phyloP scores from a whole-genome alignment of 2,888 invertebrate genomes.

The Erannis defoliaria region DNA sequence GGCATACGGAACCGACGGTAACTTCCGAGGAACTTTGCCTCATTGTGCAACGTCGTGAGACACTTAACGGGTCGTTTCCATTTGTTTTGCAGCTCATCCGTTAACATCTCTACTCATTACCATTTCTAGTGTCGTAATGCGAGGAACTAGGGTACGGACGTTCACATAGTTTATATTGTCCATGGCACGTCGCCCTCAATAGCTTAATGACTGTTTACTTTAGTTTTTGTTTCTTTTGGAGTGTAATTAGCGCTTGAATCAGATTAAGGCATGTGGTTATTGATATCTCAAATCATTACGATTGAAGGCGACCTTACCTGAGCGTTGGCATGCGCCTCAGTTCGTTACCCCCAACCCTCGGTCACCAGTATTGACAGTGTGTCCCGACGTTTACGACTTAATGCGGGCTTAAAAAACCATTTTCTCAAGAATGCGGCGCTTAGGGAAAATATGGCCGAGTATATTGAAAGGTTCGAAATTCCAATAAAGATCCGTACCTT shows the following conservation, averaged over 20 bases:
- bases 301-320: slow-evolving; percentile 58
- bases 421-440: slow-evolving; percentile 43
- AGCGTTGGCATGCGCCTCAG: slow-evolving; percentile 56
- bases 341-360: slow-evolving; percentile 64
- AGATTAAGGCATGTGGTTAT: slow-evolving; percentile 20
- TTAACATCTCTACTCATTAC: slow-evolving; percentile 61
- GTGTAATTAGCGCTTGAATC: slow-evolving; percentile 12
- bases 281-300: slow-evolving; percentile 37
- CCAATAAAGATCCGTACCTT: not conserved
- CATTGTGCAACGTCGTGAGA: slow-evolving; percentile 68
- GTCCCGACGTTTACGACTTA: slow-evolving; percentile 61
- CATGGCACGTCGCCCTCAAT: slow-evolving; percentile 30
- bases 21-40: slow-evolving; percentile 69
- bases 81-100: slow-evolving; percentile 58
- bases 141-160: slow-evolving; percentile 58
- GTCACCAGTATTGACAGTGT: slow-evolving; percentile 68
- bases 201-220: slow-evolving; percentile 26
- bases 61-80: slow-evolving; percentile 59
- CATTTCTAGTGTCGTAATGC: slow-evolving; percentile 60
- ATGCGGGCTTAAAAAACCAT: slow-evolving; percentile 51
- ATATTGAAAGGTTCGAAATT: slow-evolving; percentile 22
- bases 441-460: slow-evolving; percentile 49
- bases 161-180: slow-evolving; percentile 54
- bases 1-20: slow-evolving; percentile 63
- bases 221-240: slow-evolving; percentile 19